phyloP scores from a whole-genome alignment of 2,113 vertebrate genomes.

The Oncorhynchus clarkii region DNA sequence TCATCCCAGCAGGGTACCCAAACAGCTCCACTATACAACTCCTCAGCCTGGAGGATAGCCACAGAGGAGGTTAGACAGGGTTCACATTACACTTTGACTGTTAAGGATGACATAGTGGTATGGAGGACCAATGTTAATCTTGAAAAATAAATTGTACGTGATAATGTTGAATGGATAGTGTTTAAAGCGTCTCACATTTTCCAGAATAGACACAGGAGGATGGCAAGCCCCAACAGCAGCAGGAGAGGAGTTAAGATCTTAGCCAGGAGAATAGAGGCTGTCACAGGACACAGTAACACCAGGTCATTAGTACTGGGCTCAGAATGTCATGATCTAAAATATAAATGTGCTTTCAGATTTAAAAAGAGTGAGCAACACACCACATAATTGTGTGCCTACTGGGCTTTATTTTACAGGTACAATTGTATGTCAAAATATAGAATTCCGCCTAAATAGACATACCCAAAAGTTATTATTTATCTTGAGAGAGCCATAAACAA shows the following conservation, averaged over 20 bases:
- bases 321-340: neutral
- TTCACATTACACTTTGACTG: neutral
- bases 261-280: slow-evolving; percentile 36
- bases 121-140: neutral
- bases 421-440: too few relatives aligned
- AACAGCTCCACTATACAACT: slow-evolving; percentile 34
- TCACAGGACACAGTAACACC: neutral
- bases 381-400: too few relatives aligned
- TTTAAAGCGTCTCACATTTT: slow-evolving; percentile 43
- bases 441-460: too few relatives aligned
- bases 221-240: slow-evolving; percentile 43
- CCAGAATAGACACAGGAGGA: slow-evolving; percentile 48
- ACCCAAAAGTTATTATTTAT: too few relatives aligned
- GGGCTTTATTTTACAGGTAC: too few relatives aligned
- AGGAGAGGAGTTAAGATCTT: slow-evolving; percentile 47
- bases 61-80: neutral
- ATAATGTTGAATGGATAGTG: neutral
- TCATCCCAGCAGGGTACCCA: slow-evolving; percentile 51
- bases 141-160: too few relatives aligned
- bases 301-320: neutral
- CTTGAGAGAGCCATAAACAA: too few relatives aligned
- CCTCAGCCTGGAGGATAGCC: slow-evolving; percentile 38
- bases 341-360: neutral
- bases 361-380: too few relatives aligned
- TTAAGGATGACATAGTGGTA: neutral